Evolutionary conservation across 2,797 vertebrate genomes (phyloP), one percentile per base, ranked within the genome.

Genomic region (Acrocephalus scirpaceus): DNA sequence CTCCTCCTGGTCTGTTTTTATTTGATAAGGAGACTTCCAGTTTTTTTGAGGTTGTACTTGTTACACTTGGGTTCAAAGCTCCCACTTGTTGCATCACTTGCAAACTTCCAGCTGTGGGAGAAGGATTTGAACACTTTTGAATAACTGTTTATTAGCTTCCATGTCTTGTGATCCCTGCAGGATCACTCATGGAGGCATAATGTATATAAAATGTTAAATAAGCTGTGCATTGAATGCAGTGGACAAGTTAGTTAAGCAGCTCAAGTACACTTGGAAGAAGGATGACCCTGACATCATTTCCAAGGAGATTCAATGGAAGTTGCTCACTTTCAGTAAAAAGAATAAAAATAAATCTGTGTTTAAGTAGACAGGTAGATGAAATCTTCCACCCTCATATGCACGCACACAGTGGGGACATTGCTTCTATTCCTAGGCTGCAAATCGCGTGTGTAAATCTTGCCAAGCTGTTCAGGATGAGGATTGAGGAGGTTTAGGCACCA

Each of bases 131-230:
- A 92, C 7, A 5, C 70, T 93, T 86, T 53, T 82, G 45, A 88
- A 32, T 76, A 95, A 92, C 60, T 92, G 93, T 70, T 88, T 60
- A 66, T 90, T 38, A 42, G 74, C 79, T 91, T 95, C 90, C 71
- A 36, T 2, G 0, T 60, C 90, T 67, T 27, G 77, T 65, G 74
- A 42, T 82, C 80, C 27, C 86, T 85, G 53, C 77, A 22, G 64
- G 90, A 88, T 64, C 82, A 34, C 53, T 38, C 26, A 1, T 18
- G 94, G 94, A 90, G 72, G 89, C 57, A 20, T 29, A 51, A 50
- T 96, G 95, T 96, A 95, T 91, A 96, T 95, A 96, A 93, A 71
- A 79, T 92, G 81, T 97, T 97, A 96, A 91, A 95, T 96, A 95
- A 93, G 70, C 90, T 91, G 81, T 92, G 86, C 90, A 47, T 83